These are phyloP conservation scores for Chrysolina oricalcia DNA, from an alignment of 2,888 invertebrate species.

Conservation along the genomic window DNA sequence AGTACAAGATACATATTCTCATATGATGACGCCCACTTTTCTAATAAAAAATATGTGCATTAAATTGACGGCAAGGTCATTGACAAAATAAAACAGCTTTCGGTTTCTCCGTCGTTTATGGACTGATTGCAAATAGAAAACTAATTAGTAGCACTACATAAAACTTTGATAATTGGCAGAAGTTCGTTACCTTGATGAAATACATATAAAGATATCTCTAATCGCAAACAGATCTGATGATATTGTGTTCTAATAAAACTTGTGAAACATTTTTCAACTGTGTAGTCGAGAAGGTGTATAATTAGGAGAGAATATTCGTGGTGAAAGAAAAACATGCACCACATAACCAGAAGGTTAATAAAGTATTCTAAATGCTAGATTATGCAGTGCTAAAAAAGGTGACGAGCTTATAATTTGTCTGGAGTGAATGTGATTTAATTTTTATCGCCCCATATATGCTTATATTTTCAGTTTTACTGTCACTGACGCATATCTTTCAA, in stretches of 20 bases:
- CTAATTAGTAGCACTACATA: slow-evolving; percentile 21
- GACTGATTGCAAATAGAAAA: slow-evolving; percentile 14
- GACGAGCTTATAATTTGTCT: too few species aligned
- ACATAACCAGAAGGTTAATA: too few species aligned
- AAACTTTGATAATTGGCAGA: slow-evolving; percentile 15
- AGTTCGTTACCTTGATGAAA: slow-evolving; percentile 17
- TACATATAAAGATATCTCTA: background rate
- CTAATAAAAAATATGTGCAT: background rate
- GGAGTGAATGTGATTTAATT: too few species aligned
- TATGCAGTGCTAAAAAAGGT: too few species aligned
- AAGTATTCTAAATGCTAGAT: too few species aligned
- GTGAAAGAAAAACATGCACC: too few species aligned
- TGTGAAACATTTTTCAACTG: background rate
- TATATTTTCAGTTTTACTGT: too few species aligned
- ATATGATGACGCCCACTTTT: background rate
- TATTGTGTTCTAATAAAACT: background rate
- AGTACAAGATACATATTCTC: background rate
- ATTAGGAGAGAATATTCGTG: background rate
- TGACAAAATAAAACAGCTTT: slow-evolving; percentile 18
- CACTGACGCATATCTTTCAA: too few species aligned
- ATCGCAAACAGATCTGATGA: background rate
- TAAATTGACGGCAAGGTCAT: slow-evolving; percentile 19
- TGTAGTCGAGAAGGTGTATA: background rate
- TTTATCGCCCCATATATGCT: too few species aligned
- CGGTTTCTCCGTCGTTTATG: slow-evolving; percentile 10